These are phyloP conservation scores for Heliocidaris tuberculata DNA, from an alignment of 35 echinoderm and acorn worm genomes.

Conservation along the genomic window DNA sequence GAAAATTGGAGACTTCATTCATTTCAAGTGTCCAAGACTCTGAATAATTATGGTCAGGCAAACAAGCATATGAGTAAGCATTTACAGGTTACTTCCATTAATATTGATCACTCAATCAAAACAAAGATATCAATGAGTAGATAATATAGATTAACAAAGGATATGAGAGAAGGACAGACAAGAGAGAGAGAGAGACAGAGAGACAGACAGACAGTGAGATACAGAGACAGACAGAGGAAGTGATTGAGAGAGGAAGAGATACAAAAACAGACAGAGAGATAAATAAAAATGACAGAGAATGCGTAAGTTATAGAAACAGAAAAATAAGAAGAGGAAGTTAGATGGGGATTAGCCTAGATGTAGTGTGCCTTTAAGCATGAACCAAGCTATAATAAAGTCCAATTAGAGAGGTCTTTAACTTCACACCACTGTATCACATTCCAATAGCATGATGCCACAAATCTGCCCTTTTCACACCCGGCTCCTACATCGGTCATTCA, in stretches of 20 bases:
- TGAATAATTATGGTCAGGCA: too few species aligned
- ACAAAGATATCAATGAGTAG: neutral
- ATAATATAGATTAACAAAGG: neutral
- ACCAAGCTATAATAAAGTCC: neutral
- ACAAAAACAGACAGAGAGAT: neutral
- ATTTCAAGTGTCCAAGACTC: too few species aligned
- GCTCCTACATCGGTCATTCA: constrained; percentile 21
- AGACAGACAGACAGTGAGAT: neutral
- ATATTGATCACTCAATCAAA: neutral
- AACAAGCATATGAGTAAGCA: neutral
- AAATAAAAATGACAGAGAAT: neutral
- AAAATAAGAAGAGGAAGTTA: neutral
- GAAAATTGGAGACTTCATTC: too few species aligned
- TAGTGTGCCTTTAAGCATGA: neutral
- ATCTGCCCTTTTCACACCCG: neutral
- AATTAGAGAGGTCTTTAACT: constrained; percentile 26
- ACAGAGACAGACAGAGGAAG: neutral
- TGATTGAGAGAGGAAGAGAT: neutral
- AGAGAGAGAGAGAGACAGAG: neutral
- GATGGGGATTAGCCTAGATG: neutral
- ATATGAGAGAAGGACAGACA: too few species aligned
- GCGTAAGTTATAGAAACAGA: neutral
- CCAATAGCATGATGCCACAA: constrained; percentile 22
- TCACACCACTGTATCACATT: constrained; percentile 9
- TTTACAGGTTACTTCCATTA: neutral